Evolutionary conservation across 2,888 invertebrate genomes (phyloP), one percentile per base, ranked within the genome.

Genomic region (Perizoma affinitatum): DNA sequence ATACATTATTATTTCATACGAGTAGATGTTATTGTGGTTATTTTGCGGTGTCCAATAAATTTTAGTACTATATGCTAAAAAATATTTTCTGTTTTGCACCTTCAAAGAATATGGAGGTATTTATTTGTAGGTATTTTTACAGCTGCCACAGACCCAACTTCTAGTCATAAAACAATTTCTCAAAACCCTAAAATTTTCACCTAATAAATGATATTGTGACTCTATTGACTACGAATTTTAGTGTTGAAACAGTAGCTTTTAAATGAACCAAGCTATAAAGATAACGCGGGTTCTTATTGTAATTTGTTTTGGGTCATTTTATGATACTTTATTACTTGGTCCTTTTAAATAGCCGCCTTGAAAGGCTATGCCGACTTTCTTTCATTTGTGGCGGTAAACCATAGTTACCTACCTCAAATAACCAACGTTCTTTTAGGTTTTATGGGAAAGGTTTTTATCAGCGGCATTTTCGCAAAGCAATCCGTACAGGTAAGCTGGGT

Each of bases 281-380:
- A 67, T 61, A 62, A 55, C 55, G n/a, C 44, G 50, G 63, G 60
- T 46, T 62, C 51, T 62, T 54, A 54, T 66, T 64, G 61, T 70
- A 70, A 83, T 84, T 83, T 80, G 73, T 78, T 82, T 80, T 81
- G 72, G 83, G 82, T 78, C 76, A 81, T 79, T 86, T 86, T 86
- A 84, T 79, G 80, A 78, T 82, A 83, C 72, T 87, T 87, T 87
- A 88, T 85, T 80, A 70, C 79, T 66, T 65, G 54, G 58, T 58
- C 55, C 77, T 82, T 87, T 87, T 68, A 42, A 85, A 75, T 77
- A 62, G 77, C 85, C 87, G 84, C 71, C 73, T 68, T 70, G 61
- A 67, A 61, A 65, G 65, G 67, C 64, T 67, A 72, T 73, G 78
- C 78, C 72, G 79, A 82, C 85, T 87, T 87, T 87, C 87, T 84